Conservation (phyloP, 2,888 invertebrate genomes). For the Trilocha varians region DNA sequence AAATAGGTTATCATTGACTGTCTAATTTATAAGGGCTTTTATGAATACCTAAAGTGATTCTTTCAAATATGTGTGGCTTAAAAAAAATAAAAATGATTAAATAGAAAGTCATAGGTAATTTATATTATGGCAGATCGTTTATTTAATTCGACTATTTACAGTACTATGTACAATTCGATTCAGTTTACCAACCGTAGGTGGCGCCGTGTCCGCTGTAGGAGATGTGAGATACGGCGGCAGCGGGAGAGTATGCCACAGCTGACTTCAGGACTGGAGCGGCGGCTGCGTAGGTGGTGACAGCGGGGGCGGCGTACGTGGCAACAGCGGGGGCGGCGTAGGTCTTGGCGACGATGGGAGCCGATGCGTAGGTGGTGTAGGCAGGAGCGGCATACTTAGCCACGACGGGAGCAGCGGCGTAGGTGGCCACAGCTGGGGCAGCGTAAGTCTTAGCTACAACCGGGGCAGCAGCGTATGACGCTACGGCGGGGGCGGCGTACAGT, state of each 20-base stretch:
- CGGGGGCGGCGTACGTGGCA: conserved; percentile 23
- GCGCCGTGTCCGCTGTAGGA: conserved; percentile 33
- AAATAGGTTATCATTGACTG: too few relatives aligned
- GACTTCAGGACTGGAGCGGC: conserved; percentile 20
- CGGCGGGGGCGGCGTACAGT: conserved; percentile 31
- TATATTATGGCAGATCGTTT: conserved; percentile 1
- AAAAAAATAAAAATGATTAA: too few relatives aligned
- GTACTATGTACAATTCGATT: conserved; percentile 5
- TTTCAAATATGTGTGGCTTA: too few relatives aligned
- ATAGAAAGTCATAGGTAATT: too few relatives aligned
- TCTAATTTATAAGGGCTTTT: too few relatives aligned
- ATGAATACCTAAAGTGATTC: too few relatives aligned
- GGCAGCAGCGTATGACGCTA: conserved; percentile 20
- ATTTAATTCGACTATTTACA: conserved; percentile 1
- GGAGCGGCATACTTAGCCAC: conserved; percentile 30
- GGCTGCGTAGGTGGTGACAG: conserved; percentile 25
- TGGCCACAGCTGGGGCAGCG: conserved; percentile 26
- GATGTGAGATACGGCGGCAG: conserved; percentile 36
- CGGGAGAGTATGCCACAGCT: conserved; percentile 56
- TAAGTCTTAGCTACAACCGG: conserved; percentile 30
- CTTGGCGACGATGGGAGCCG: conserved; percentile 51
- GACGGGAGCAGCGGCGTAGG: conserved; percentile 20
- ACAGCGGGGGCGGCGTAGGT: conserved; percentile 44
- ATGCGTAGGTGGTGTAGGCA: conserved; percentile 37
- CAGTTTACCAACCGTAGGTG: conserved; percentile 11